phyloP scores from a whole-genome alignment of 2,113 vertebrate genomes.

The Junco hyemalis region DNA sequence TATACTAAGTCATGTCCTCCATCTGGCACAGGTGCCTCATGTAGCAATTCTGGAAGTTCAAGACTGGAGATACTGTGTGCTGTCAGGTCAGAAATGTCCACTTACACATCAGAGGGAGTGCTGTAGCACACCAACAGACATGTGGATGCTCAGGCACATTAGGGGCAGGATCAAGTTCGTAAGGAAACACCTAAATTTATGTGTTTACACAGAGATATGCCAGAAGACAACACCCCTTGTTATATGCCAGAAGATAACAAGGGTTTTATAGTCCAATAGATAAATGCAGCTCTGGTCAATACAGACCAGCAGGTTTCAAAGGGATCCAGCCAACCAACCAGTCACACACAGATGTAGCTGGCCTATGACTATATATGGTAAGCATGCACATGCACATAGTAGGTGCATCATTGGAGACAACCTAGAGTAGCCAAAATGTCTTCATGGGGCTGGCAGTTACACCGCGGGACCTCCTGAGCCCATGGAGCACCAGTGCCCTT shows the following conservation, averaged over 20 bases:
- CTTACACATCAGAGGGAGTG: background rate
- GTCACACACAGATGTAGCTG: background rate
- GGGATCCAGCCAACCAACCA: background rate
- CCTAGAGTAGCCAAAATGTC: background rate
- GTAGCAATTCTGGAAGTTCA: background rate
- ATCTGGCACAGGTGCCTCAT: background rate
- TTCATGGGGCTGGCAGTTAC: background rate
- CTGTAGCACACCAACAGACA: background rate
- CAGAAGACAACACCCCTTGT: background rate
- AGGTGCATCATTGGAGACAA: background rate
- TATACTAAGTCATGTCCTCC: background rate
- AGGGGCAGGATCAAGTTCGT: background rate
- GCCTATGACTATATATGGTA: background rate
- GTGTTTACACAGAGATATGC: background rate
- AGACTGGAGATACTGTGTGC: background rate
- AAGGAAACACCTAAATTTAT: background rate
- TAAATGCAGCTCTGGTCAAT: background rate
- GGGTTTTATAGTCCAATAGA: background rate
- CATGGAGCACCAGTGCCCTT: background rate
- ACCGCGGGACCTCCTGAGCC: accelerated
- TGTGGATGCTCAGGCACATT: background rate
- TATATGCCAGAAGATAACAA: background rate
- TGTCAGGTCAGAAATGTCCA: background rate
- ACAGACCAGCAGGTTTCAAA: background rate
- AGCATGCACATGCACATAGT: background rate